Conservation (phyloP, 2,113 vertebrate species). For the Pelobates fuscus region DNA sequence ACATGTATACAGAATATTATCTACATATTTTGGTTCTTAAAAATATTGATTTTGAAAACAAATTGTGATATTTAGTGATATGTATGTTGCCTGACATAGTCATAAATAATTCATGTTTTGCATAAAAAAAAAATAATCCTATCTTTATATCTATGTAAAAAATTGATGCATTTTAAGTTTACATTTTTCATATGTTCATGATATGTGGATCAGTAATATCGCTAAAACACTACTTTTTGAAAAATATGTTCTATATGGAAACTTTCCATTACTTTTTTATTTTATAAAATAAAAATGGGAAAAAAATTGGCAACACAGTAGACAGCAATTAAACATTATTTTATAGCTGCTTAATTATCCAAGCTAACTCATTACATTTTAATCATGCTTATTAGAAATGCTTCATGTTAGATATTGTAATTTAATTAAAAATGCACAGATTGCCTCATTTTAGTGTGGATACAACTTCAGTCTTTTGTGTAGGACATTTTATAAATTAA, state of each 20-base stretch:
- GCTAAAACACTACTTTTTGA: no score
- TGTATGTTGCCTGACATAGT: no score
- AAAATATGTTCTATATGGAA: constrained; percentile 15
- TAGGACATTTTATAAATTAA: neutral
- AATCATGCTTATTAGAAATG: constrained; percentile 42
- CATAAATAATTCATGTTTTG: no score
- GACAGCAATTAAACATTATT: constrained; percentile 47
- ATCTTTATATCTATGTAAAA: no score
- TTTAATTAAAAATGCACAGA: constrained; percentile 37
- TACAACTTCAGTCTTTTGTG: constrained; percentile 1
- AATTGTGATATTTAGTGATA: no score
- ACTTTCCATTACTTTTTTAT: constrained; percentile 26
- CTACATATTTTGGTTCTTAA: no score
- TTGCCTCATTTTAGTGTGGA: constrained; percentile 3
- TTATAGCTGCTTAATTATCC: constrained; percentile 48
- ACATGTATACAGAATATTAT: no score
- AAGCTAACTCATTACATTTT: constrained; percentile 44
- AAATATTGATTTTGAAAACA: no score
- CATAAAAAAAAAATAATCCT: no score
- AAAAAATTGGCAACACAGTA: constrained; percentile 42
- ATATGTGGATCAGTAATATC: neutral
- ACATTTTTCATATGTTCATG: no score
- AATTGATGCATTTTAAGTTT: no score
- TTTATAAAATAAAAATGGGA: constrained; percentile 40
- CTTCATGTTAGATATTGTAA: constrained; percentile 43